Conservation (phyloP, 2,888 invertebrate species). For the Dicranocentrus wangi region DNA sequence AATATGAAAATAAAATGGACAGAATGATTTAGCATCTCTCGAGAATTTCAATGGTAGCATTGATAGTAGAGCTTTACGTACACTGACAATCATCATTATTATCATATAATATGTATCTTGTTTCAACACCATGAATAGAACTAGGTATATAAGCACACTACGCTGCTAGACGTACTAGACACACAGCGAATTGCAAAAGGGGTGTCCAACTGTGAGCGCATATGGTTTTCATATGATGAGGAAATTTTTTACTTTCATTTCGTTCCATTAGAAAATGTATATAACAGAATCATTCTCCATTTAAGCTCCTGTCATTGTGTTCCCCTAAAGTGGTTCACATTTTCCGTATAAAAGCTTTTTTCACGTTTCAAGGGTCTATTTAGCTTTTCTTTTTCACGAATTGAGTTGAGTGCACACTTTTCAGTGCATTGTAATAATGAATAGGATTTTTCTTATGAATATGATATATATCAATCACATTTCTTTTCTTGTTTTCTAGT, state of each 20-base stretch:
- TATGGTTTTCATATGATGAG: conserved; percentile 13
- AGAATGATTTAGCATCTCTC: conserved; percentile 4
- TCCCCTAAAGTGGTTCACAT: conserved; percentile 4
- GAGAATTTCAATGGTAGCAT: neutral
- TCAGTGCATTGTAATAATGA: no score
- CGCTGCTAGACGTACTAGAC: no score
- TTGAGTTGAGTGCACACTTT: no score
- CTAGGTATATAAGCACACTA: neutral
- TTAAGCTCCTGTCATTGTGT: neutral
- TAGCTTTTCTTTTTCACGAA: no score
- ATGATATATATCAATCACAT: no score
- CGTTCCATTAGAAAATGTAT: neutral
- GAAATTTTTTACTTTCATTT: conserved; percentile 4
- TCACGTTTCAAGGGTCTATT: no score
- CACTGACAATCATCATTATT: conserved; percentile 1
- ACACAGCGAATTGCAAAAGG: neutral
- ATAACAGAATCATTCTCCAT: neutral
- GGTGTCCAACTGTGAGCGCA: conserved; percentile 7
- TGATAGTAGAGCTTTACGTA: neutral
- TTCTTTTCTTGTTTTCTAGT: no score
- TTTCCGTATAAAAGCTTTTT: neutral
- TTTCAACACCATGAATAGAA: neutral
- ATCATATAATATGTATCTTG: neutral
- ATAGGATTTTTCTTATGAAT: no score
- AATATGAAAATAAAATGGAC: conserved; percentile 15